Percentiles rank a stretch among this genome's conserved stretches.
These are phyloP conservation scores for Leguminivora glycinivorella DNA, from an alignment of 1,140 invertebrate species.

Conservation along the genomic window DNA sequence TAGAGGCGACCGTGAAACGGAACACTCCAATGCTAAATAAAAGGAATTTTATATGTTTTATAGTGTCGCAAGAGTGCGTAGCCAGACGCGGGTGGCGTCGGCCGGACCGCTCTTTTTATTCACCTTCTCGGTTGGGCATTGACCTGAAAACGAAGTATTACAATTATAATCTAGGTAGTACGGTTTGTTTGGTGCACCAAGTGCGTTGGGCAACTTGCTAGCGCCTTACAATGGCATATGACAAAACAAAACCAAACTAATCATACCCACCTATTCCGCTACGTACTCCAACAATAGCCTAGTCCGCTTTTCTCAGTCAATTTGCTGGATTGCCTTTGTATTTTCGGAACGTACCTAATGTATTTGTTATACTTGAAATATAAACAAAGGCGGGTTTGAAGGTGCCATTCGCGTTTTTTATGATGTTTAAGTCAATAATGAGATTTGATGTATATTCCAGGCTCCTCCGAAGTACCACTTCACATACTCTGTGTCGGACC, in stretches of 20 bases:
- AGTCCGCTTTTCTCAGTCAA: constrained; percentile 7
- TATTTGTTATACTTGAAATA: constrained; percentile 9
- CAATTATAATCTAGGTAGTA: constrained; percentile 38
- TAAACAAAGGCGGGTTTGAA: not conserved
- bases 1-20: constrained; percentile 28
- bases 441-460: not conserved
- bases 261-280: constrained; percentile 14
- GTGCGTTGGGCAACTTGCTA: constrained; percentile 39
- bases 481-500: constrained; percentile 32
- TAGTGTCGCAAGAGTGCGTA: constrained; percentile 22
- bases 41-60: constrained; percentile 30
- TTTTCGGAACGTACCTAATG: constrained; percentile 16
- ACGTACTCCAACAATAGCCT: not conserved
- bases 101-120: constrained; percentile 27
- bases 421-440: no score
- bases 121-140: constrained; percentile 38
- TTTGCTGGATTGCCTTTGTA: constrained; percentile 14
- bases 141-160: constrained; percentile 49
- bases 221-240: constrained; percentile 35
- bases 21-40: constrained; percentile 26
- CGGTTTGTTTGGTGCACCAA: constrained; percentile 8
- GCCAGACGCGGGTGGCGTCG: constrained; percentile 14
- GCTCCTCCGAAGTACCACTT: constrained; percentile 28
- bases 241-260: constrained; percentile 33
- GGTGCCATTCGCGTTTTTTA: not conserved